Percentiles rank a stretch among this genome's conserved stretches.
phyloP scores from a whole-genome alignment of 2,113 vertebrate genomes.

The Campylomormyrus tamandua region DNA sequence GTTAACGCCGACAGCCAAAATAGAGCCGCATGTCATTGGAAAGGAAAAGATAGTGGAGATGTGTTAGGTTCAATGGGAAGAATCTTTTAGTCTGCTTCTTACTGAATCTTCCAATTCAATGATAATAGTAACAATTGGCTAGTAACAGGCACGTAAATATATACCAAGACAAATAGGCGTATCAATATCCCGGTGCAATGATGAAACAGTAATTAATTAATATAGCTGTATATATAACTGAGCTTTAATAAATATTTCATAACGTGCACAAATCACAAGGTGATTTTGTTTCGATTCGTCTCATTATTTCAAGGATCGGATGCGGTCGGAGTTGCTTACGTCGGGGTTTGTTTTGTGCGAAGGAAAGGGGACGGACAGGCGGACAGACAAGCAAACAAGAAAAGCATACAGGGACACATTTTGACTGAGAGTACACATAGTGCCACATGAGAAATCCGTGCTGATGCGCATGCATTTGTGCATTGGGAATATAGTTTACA shows the following conservation, averaged over 20 bases:
- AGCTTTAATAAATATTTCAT: conserved; percentile 6
- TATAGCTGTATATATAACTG: background rate
- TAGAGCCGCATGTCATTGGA: conserved; percentile 43
- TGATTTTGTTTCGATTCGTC: background rate
- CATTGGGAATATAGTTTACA: background rate
- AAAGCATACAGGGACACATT: conserved; percentile 48
- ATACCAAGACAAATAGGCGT: background rate
- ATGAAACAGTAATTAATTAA: background rate
- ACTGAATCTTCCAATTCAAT: background rate
- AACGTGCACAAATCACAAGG: conserved; percentile 1
- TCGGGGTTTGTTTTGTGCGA: conserved; percentile 36
- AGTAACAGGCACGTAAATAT: background rate
- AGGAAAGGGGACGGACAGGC: conserved; percentile 35
- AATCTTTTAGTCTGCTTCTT: conserved; percentile 16
- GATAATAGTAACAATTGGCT: background rate
- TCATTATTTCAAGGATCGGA: conserved; percentile 41
- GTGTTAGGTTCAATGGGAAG: conserved; percentile 26
- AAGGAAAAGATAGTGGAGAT: conserved; percentile 14
- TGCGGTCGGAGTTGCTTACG: conserved; percentile 58
- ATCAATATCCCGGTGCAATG: background rate
- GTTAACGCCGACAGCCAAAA: conserved; percentile 23
- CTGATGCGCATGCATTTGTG: background rate
- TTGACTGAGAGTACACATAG: conserved; percentile 40
- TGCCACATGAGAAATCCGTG: background rate
- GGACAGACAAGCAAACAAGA: conserved; percentile 39